Base-by-base conservation (phyloP, 2,888 invertebrate genomes). In the Caenorhabditis sp. region DNA sequence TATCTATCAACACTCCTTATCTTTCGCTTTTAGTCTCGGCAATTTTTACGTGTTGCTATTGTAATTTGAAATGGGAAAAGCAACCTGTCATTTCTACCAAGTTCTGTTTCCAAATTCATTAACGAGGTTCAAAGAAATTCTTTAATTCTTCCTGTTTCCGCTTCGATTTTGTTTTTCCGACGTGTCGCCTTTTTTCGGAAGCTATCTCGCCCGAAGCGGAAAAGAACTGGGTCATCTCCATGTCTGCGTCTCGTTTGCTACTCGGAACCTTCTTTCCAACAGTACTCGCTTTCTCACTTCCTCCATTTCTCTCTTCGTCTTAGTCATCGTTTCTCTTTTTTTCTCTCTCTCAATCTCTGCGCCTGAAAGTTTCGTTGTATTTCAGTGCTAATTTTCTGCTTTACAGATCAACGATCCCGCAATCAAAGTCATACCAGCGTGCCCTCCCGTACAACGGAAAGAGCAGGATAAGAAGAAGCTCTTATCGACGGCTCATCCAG, bases 381-480 rank as follows among this genome's bases (percentile, higher is more conserved):
- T 32, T 2, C 20, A 35, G 13, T 11, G 40, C 40, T 65, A n/a
- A 26, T 26, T 26, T 44, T 18, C 61, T 77, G 40, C 4, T 20
- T 47, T 47, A 65, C 83, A 87, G 88, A 70, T 78, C 15, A 70
- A 80, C 67, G 88, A 87, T 81, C 88, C 88, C 22, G 77, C 81
- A 0, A 86, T 88, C 77, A 88, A 88, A 67, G 67, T 85, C 37
- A 85, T 88, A 15, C 88, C 87, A 22, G 82, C 88, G 65, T 87
- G 85, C 70, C 82, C 72, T 20, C 76, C 76, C 15, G 67, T 76
- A 9, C 76, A 61, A 53, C 47, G 61, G 55, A 67, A 74, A 60
- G 60, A 67, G 44, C 62, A 64, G 60, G 65, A 72, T 4, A 64
- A 72, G n/a, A 71, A 71, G 55, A 62, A 62, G 55, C 22, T 58